Evolutionary conservation across 1,140 invertebrate species (phyloP).

Genomic region (Brachionus manjavacas): DNA sequence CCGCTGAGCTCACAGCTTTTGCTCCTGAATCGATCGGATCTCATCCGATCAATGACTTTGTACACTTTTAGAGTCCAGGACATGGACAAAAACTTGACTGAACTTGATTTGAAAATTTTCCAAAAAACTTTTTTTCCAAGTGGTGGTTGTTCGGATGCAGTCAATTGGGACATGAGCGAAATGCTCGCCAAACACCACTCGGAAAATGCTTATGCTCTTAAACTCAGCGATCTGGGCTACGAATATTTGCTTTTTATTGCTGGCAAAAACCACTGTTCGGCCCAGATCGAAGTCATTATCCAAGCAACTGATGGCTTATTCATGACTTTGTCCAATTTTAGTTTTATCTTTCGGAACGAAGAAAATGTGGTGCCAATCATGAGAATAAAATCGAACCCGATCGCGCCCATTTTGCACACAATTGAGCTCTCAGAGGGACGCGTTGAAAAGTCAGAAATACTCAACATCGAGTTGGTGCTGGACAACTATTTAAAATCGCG

Average conservation of each 20-base stretch:
- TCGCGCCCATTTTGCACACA: conserved; percentile 27
- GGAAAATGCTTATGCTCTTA: background rate
- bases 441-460: background rate
- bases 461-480: background rate
- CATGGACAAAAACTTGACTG: background rate
- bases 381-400: background rate
- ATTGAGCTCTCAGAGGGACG: background rate
- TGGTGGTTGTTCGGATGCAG: background rate
- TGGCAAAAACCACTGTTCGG: background rate
- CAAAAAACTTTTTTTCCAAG: background rate
- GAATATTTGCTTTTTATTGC: background rate
- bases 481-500: background rate
- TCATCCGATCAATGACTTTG: background rate
- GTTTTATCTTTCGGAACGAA: background rate
- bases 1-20: background rate
- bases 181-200: background rate
- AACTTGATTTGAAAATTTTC: background rate
- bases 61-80: background rate
- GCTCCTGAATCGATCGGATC: background rate
- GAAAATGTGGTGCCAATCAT: background rate
- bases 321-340: background rate
- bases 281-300: background rate
- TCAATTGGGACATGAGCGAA: background rate
- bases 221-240: conserved; percentile 8
- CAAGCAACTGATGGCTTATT: conserved; percentile 15